Evolutionary conservation across 2,888 invertebrate species (phyloP).

Genomic region (Drosophila siamana): DNA sequence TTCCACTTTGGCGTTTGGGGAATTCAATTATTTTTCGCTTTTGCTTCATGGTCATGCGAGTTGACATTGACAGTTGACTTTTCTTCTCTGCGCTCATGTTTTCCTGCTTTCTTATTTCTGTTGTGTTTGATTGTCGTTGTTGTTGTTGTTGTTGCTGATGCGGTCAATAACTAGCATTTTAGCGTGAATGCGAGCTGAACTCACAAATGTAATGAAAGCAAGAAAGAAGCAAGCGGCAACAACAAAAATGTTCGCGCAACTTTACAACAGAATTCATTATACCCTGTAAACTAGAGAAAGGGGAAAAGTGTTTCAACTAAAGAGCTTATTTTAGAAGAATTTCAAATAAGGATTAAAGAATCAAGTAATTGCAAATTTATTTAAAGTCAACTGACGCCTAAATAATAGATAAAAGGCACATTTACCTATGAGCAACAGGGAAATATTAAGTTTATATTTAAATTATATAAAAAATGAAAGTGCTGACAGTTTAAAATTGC

Average conservation of each 20-base stretch:
- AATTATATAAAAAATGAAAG: no score
- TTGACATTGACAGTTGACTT: constrained; percentile 66
- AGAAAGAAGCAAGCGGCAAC: neutral
- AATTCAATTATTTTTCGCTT: constrained; percentile 81
- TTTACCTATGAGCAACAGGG: no score
- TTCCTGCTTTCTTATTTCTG: neutral
- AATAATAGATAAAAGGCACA: no score
- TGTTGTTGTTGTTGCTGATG: constrained; percentile 34
- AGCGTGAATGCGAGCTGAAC: constrained; percentile 18
- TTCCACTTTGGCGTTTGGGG: constrained; percentile 83
- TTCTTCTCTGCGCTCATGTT: constrained; percentile 15
- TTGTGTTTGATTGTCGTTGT: constrained; percentile 4
- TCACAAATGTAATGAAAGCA: constrained; percentile 11
- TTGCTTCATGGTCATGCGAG: constrained; percentile 62
- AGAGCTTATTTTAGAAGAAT: neutral
- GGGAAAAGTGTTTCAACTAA: neutral
- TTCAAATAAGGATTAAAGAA: neutral
- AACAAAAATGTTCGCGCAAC: constrained; percentile 26
- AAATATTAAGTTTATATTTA: no score
- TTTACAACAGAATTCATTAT: constrained; percentile 13
- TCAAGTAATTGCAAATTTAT: neutral
- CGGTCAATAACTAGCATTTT: constrained; percentile 65
- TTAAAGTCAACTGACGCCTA: neutral
- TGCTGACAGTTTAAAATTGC: no score
- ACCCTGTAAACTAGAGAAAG: neutral